Evolutionary conservation across 2,797 vertebrate genomes (phyloP).

Genomic region (Varecia variegata): DNA sequence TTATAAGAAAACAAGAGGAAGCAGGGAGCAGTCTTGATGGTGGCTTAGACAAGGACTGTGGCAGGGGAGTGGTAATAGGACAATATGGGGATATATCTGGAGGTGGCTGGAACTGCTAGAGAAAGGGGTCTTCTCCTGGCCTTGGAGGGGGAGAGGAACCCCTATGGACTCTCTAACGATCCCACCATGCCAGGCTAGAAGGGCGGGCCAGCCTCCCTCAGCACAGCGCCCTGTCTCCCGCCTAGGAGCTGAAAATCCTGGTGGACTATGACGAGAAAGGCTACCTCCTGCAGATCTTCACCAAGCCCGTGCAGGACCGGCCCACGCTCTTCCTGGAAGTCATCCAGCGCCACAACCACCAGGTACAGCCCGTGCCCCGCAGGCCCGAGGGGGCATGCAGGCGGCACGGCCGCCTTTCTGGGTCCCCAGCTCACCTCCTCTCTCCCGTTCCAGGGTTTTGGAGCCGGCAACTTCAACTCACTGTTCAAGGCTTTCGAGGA

Average conservation of each 20-base stretch:
- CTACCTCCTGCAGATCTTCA: conserved; percentile 98
- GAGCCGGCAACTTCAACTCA: conserved; percentile 97
- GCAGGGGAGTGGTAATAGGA: neutral
- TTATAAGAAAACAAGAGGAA: neutral
- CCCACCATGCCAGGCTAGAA: neutral
- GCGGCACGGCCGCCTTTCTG: rapidly evolving
- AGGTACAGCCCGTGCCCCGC: conserved; percentile 83
- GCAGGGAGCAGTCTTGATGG: neutral
- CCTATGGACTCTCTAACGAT: neutral
- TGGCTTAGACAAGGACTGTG: neutral
- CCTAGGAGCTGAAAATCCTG: conserved; percentile 94
- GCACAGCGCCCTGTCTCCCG: neutral
- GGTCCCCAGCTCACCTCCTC: neutral
- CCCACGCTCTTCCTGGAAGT: conserved; percentile 97
- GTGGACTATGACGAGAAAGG: conserved; percentile 97
- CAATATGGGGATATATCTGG: neutral
- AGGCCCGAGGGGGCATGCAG: neutral
- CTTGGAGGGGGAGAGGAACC: neutral
- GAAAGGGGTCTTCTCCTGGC: neutral
- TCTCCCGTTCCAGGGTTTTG: conserved; percentile 89
- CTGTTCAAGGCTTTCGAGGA: conserved; percentile 96
- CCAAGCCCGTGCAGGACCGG: conserved; percentile 96
- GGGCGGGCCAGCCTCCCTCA: neutral
- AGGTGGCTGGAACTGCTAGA: neutral
- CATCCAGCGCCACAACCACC: conserved; percentile 96